These are phyloP conservation scores for human (Homo sapiens) DNA, from an alignment of 2,113 vertebrate species.

Conservation along the genomic window GRCh38 chr22:46428501-46429000, in stretches of 20 bases:
- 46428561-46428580: background rate
- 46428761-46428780: rapidly evolving
- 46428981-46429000: rapidly evolving
- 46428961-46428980: background rate
- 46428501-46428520: too few species aligned
- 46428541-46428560: background rate
- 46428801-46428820: background rate
- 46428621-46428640: background rate
- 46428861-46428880: rapidly evolving
- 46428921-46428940: background rate
- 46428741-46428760: background rate
- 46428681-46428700: background rate
- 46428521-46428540: background rate
- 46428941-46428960: rapidly evolving
- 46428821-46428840: background rate
- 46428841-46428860: too few species aligned
- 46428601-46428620: too few species aligned
- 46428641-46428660: background rate
- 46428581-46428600: background rate
- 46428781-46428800: background rate
- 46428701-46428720: rapidly evolving
- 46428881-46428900: rapidly evolving
- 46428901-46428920: background rate
- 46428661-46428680: rapidly evolving
- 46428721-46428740: background rate